These are phyloP conservation scores for Epinotia demarniana DNA, from an alignment of 2,888 invertebrate genomes.

Conservation along the genomic window DNA sequence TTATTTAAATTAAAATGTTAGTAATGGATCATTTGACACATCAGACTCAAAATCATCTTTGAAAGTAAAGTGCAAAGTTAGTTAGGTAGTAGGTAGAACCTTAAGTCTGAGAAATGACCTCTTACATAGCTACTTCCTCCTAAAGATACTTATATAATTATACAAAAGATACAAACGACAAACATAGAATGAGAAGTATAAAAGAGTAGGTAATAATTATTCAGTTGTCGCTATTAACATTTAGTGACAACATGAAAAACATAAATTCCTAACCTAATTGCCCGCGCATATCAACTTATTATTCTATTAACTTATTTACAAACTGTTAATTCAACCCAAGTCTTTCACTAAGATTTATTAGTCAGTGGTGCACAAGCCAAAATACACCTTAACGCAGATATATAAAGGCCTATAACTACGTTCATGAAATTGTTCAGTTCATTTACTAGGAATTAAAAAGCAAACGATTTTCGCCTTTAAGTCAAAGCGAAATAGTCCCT, in stretches of 20 bases:
- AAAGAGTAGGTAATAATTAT: background rate
- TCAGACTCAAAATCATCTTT: no score
- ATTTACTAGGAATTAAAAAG: background rate
- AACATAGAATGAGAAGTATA: background rate
- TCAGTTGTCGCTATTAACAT: conserved; percentile 11
- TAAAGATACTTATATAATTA: no score
- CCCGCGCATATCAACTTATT: conserved; percentile 47
- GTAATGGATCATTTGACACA: no score
- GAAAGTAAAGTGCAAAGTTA: no score
- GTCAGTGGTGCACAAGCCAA: background rate
- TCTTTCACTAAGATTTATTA: conserved; percentile 41
- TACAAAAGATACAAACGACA: background rate
- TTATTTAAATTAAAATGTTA: no score
- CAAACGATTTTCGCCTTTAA: background rate
- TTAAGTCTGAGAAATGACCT: no score
- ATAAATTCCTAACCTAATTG: conserved; percentile 36
- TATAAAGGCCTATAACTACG: background rate
- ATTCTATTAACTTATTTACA: conserved; percentile 52
- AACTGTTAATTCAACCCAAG: conserved; percentile 46
- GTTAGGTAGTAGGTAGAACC: no score
- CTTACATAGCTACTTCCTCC: no score
- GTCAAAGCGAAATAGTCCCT: background rate
- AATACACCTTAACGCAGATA: background rate
- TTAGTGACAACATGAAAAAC: conserved; percentile 10
- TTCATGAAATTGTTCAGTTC: background rate